Conservation (phyloP, 2,113 vertebrate species). For the Dicrurus megarhynchus region DNA sequence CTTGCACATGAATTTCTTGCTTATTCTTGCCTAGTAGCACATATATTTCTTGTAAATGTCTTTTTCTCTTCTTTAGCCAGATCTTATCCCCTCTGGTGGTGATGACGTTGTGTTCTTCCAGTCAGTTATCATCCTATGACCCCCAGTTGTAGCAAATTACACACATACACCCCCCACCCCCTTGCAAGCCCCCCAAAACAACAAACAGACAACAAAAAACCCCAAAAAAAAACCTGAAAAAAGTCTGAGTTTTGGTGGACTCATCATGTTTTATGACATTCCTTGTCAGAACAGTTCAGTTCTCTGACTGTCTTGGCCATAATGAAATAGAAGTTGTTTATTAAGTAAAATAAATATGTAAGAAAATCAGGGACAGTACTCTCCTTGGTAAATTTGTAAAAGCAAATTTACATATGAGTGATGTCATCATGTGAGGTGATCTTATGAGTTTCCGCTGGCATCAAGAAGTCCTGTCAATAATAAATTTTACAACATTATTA, state of each 20-base stretch:
- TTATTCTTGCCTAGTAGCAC: background rate
- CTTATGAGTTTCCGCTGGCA: background rate
- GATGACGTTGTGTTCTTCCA: background rate
- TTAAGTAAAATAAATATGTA: background rate
- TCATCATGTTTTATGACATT: background rate
- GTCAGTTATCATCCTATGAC: background rate
- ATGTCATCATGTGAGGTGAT: background rate
- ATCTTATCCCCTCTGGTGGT: background rate
- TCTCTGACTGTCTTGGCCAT: background rate
- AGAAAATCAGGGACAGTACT: background rate
- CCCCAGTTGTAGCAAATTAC: background rate
- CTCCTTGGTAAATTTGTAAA: background rate
- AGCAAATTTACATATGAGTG: background rate
- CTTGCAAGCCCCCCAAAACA: background rate
- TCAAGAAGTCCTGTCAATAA: background rate
- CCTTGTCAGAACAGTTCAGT: background rate
- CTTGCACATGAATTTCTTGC: background rate
- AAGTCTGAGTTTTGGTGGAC: background rate
- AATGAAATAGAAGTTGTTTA: background rate
- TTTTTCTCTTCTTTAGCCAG: background rate
- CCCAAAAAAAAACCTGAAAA: background rate
- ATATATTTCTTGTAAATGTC: background rate
- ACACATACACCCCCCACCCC: fast-evolving
- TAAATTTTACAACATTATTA: background rate
- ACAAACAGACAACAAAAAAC: background rate